A percentile compares a stretch with the other conserved stretches of the same genome.
Evolutionary conservation across 2,797 vertebrate genomes (phyloP).

Genomic region (Mareca penelope): DNA sequence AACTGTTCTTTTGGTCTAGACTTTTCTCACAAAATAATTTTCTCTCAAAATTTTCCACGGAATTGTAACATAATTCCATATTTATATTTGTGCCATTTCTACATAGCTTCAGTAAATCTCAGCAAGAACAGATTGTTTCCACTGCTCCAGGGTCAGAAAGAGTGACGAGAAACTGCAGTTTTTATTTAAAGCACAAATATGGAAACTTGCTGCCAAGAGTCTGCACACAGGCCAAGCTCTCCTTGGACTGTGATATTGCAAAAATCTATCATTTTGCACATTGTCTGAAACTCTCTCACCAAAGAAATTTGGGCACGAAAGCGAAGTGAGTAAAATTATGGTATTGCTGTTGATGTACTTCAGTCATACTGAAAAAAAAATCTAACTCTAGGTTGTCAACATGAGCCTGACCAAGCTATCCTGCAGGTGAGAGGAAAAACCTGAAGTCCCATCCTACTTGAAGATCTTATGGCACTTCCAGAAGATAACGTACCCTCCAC

Average conservation of each 20-base stretch:
- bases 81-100: not conserved
- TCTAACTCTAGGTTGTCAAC: not conserved
- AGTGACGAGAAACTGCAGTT: not conserved
- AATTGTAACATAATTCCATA: not conserved
- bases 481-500: not conserved
- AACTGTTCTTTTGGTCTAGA: not conserved
- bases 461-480: not conserved
- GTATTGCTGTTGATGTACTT: not conserved
- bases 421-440: not conserved
- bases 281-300: not conserved
- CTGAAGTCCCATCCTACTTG: not conserved
- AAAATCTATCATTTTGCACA: not conserved
- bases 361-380: not conserved
- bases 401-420: not conserved
- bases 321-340: not conserved
- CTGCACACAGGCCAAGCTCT: not conserved
- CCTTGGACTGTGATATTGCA: not conserved
- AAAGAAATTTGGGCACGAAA: not conserved
- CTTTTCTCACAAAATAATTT: not conserved
- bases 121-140: not conserved
- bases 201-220: not conserved
- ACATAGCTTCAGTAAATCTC: not conserved
- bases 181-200: not conserved
- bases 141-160: not conserved
- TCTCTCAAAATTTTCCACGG: not conserved